Evolutionary conservation across 2,888 invertebrate species (phyloP).

Genomic region (Adela reaumurella): DNA sequence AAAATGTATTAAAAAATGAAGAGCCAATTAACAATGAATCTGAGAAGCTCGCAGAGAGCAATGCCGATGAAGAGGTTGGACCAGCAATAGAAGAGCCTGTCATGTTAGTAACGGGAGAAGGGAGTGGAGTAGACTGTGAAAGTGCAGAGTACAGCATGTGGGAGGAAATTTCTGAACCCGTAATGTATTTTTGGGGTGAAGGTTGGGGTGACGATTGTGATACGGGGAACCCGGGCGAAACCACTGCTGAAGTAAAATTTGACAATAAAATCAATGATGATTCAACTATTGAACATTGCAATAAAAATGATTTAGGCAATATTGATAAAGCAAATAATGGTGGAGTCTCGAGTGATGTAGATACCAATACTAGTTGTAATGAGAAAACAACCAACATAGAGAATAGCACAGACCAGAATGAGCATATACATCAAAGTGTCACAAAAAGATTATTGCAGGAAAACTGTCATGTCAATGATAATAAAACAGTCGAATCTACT

Average conservation of each 20-base stretch:
- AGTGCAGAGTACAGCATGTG: constrained; percentile 48
- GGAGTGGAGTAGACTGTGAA: constrained; percentile 64
- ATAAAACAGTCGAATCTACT: constrained; percentile 31
- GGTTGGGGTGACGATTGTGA: constrained; percentile 71
- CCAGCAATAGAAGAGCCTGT: constrained; percentile 72
- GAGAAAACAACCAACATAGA: neutral
- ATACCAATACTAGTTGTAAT: constrained; percentile 6
- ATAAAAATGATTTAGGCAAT: too few species aligned
- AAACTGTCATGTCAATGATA: constrained; percentile 30
- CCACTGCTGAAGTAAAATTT: constrained; percentile 20
- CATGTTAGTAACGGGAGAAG: constrained; percentile 66
- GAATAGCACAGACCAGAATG: constrained; percentile 14
- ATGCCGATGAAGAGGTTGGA: constrained; percentile 33
- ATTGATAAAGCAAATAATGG: constrained; percentile 22
- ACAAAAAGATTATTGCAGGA: constrained; percentile 38
- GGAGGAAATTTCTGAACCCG: constrained; percentile 70
- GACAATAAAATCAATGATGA: constrained; percentile 15
- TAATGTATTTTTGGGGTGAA: constrained; percentile 66
- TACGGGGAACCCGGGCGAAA: constrained; percentile 63
- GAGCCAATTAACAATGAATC: constrained; percentile 9
- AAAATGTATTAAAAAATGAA: constrained; percentile 8
- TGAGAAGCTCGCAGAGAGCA: constrained; percentile 15
- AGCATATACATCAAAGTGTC: constrained; percentile 25
- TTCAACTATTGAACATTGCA: neutral
- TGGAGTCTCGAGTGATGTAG: constrained; percentile 27